Evolutionary conservation across 2,888 invertebrate species (phyloP).

Genomic region (Chelonus formosanus): DNA sequence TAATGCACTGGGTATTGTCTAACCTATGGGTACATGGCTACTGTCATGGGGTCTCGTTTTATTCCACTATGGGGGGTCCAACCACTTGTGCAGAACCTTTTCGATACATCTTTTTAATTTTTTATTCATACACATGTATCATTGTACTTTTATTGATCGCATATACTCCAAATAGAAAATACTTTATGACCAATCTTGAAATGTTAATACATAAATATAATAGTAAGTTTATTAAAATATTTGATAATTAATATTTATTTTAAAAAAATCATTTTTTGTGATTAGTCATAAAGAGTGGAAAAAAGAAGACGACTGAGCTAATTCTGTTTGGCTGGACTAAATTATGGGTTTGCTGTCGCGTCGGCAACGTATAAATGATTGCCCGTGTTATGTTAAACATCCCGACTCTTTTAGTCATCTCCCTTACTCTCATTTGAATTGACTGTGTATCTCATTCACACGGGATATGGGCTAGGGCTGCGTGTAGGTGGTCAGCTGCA

Average conservation of each 20-base stretch:
- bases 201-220: too few relatives aligned
- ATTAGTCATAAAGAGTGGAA: too few relatives aligned
- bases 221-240: too few relatives aligned
- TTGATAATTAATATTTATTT: too few relatives aligned
- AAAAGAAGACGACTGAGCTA: constrained; percentile 1
- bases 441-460: constrained; percentile 22
- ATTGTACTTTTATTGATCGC: too few relatives aligned
- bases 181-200: too few relatives aligned
- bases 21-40: constrained; percentile 63
- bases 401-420: constrained; percentile 41
- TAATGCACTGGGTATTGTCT: constrained; percentile 65
- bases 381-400: constrained; percentile 65
- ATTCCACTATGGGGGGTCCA: constrained; percentile 61
- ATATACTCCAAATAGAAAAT: too few relatives aligned
- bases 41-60: constrained; percentile 61
- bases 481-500: constrained; percentile 48
- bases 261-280: too few relatives aligned
- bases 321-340: constrained; percentile 49
- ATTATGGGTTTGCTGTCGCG: constrained; percentile 62
- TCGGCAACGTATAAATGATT: constrained; percentile 63
- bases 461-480: constrained; percentile 31
- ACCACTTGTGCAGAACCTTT: constrained; percentile 43
- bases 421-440: constrained; percentile 32
- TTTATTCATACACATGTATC: constrained; percentile 21
- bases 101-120: constrained; percentile 24